phyloP scores from a whole-genome alignment of 2,113 vertebrate genomes.

The Globicephala melas region DNA sequence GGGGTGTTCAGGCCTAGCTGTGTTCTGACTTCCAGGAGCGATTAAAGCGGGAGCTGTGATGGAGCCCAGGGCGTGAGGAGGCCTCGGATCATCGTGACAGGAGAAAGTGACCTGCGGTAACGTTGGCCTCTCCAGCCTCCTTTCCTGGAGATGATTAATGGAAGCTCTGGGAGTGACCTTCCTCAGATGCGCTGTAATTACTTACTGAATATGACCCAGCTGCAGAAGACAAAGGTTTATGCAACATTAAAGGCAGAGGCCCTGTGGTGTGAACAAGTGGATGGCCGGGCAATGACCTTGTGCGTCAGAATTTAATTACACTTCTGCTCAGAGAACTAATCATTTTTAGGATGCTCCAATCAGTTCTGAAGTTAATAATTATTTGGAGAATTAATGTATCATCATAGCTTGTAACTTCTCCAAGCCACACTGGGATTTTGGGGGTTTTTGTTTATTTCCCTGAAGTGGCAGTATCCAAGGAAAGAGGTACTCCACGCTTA shows the following conservation, averaged over 20 bases:
- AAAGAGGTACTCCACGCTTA: background rate
- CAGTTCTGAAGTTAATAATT: conserved; percentile 21
- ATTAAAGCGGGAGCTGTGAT: conserved; percentile 70
- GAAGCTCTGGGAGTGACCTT: conserved; percentile 7
- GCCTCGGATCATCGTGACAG: conserved; percentile 71
- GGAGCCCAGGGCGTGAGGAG: conserved; percentile 64
- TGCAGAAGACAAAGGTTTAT: conserved; percentile 30
- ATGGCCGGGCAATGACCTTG: background rate
- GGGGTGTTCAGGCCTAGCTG: conserved; percentile 72
- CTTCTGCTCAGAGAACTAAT: background rate
- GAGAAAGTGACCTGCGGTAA: conserved; percentile 57
- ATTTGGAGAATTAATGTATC: background rate
- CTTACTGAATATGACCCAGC: conserved; percentile 32
- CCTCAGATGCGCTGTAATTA: background rate
- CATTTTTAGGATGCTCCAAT: background rate
- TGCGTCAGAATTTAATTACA: conserved; percentile 52
- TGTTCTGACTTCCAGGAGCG: conserved; percentile 69
- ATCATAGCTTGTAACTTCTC: background rate
- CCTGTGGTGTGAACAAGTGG: background rate
- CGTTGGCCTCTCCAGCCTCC: conserved; percentile 76
- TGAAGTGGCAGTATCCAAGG: background rate
- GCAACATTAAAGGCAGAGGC: background rate
- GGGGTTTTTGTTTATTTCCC: background rate
- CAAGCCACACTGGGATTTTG: background rate
- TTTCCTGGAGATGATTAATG: conserved; percentile 74